Conservation (phyloP, 2,888 invertebrate genomes). For the Sinodicranocentrus sp. region DNA sequence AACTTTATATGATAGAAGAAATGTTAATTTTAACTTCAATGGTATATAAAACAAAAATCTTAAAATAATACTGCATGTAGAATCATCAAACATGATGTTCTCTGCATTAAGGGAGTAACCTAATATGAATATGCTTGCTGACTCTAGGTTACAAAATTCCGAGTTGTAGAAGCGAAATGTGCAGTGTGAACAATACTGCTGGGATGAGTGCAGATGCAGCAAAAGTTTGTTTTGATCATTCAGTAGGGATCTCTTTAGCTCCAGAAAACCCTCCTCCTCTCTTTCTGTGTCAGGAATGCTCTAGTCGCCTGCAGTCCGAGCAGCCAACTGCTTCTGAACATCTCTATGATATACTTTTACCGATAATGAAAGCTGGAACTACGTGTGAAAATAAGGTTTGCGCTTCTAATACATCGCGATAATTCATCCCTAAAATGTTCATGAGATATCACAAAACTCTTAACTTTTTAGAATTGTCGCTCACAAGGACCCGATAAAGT, state of each 20-base stretch:
- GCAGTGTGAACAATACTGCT: slow-evolving; percentile 84
- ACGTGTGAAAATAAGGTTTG: slow-evolving; percentile 94
- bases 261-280: slow-evolving; percentile 93
- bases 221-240: slow-evolving; percentile 96
- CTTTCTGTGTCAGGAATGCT: slow-evolving; percentile 97
- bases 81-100: slow-evolving; percentile 9
- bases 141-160: slow-evolving; percentile 80
- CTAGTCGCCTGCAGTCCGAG: slow-evolving; percentile 90
- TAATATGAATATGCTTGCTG: slow-evolving; percentile 57
- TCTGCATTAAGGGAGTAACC: background rate
- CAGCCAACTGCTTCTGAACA: slow-evolving; percentile 89
- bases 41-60: slow-evolving; percentile 81
- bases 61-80: background rate
- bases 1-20: slow-evolving; percentile 92
- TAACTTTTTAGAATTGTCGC: slow-evolving; percentile 88
- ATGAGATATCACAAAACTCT: background rate
- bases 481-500: slow-evolving; percentile 79
- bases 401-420: too few relatives aligned
- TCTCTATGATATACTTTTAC: slow-evolving; percentile 92
- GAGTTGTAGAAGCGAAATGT: slow-evolving; percentile 93
- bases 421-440: too few relatives aligned
- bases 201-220: slow-evolving; percentile 91
- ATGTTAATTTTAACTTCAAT: slow-evolving; percentile 91
- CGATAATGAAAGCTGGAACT: slow-evolving; percentile 92
- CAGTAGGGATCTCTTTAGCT: slow-evolving; percentile 89